A percentile compares a stretch with the other conserved stretches of the same genome.
Evolutionary conservation across 1,140 invertebrate species (phyloP).

Genomic region (Spodoptera frugiperda): DNA sequence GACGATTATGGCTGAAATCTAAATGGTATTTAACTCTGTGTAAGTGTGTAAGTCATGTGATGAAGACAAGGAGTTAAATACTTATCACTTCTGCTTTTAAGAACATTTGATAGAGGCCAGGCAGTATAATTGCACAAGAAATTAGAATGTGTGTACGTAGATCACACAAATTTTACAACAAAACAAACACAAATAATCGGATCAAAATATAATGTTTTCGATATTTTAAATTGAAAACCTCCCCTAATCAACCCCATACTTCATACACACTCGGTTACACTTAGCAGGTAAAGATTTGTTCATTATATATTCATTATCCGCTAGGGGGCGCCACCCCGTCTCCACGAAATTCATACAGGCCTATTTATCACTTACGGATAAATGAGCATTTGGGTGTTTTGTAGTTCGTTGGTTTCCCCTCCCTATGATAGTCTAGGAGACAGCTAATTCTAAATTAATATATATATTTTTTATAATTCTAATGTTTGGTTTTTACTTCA

Average conservation of each 20-base stretch:
- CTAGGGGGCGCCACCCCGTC: slow-evolving; percentile 14
- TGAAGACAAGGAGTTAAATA: too few species aligned
- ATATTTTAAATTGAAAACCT: slow-evolving; percentile 15
- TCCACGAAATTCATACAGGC: slow-evolving; percentile 63
- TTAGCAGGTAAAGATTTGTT: slow-evolving; percentile 67
- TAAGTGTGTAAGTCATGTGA: too few species aligned
- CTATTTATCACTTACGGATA: slow-evolving; percentile 77
- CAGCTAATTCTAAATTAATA: not conserved
- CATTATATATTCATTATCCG: slow-evolving; percentile 73
- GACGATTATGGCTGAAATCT: too few species aligned
- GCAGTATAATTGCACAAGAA: too few species aligned
- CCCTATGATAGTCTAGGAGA: slow-evolving; percentile 43
- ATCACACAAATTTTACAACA: too few species aligned
- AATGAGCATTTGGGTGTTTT: slow-evolving; percentile 62
- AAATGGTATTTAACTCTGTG: too few species aligned
- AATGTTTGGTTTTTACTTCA: too few species aligned
- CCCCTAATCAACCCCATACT: slow-evolving; percentile 27
- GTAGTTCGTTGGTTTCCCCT: slow-evolving; percentile 49
- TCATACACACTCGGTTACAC: slow-evolving; percentile 46
- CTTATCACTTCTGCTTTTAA: too few species aligned
- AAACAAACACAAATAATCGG: too few species aligned
- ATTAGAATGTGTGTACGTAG: too few species aligned
- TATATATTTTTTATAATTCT: not conserved
- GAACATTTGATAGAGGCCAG: too few species aligned
- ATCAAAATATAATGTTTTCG: too few species aligned